phyloP scores from a whole-genome alignment of 2,888 invertebrate species.

The Papilio demoleus region DNA sequence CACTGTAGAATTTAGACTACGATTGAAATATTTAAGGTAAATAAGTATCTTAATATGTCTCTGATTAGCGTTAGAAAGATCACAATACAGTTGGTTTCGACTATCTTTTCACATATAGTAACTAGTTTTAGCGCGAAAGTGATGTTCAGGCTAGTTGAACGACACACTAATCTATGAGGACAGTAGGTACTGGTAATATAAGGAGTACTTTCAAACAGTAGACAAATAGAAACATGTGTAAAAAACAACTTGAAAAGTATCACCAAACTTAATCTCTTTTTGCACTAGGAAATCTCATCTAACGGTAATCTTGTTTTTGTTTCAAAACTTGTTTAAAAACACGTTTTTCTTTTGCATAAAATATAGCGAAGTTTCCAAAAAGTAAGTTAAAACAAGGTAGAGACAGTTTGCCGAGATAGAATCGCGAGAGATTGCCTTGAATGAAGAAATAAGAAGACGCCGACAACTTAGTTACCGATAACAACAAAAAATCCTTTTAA shows the following conservation, averaged over 20 bases:
- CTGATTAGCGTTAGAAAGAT: background rate
- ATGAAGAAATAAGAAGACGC: background rate
- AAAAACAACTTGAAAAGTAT: background rate
- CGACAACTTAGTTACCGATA: conserved; percentile 16
- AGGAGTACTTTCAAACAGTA: too few species aligned
- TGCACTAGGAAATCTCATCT: background rate
- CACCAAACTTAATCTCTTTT: background rate
- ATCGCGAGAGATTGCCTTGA: conserved; percentile 24
- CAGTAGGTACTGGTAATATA: conserved; percentile 36
- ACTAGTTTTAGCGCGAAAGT: conserved; percentile 32
- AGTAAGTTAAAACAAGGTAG: conserved; percentile 10
- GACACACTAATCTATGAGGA: conserved; percentile 23
- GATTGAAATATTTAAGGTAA: too few species aligned
- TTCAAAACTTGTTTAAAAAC: conserved; percentile 14
- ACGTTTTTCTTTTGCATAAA: conserved; percentile 22
- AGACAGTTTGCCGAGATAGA: conserved; percentile 15
- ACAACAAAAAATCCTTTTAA: conserved; percentile 13
- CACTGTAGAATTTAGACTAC: too few species aligned
- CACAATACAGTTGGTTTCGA: conserved; percentile 10
- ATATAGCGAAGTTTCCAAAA: background rate
- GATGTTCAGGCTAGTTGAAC: conserved; percentile 23
- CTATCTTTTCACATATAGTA: conserved; percentile 20
- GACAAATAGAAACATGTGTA: background rate
- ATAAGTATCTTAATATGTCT: too few species aligned
- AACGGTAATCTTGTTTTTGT: background rate